Evolutionary conservation across 2,888 invertebrate genomes (phyloP).

Genomic region (Oegoconia quadripuncta): DNA sequence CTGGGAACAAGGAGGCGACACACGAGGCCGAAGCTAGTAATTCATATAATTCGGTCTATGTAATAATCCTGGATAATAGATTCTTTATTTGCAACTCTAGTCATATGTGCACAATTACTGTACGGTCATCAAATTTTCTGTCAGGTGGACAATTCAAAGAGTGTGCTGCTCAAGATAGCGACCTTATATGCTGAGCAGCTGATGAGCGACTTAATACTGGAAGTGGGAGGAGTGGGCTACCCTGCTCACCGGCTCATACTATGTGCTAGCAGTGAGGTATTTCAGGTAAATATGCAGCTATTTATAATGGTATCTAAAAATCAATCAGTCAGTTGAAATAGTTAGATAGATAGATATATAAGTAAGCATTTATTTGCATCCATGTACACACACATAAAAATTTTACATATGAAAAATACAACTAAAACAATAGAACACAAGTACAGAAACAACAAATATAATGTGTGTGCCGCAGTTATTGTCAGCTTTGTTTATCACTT

Average conservation of each 20-base stretch:
- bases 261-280: constrained; percentile 96
- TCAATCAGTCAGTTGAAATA: too few species aligned
- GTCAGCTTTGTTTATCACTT: too few species aligned
- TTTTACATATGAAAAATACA: too few species aligned
- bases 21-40: not conserved
- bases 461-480: too few species aligned
- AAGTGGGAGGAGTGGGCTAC: constrained; percentile 90
- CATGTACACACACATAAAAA: too few species aligned
- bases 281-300: constrained; percentile 90
- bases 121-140: constrained; percentile 9
- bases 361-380: too few species aligned
- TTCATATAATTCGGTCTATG: not conserved
- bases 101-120: not conserved
- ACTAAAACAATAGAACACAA: too few species aligned
- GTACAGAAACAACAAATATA: too few species aligned
- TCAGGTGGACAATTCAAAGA: constrained; percentile 91
- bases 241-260: constrained; percentile 94
- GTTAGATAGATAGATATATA: too few species aligned
- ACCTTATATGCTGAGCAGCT: constrained; percentile 90
- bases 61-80: not conserved
- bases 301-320: too few species aligned
- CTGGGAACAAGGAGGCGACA: not conserved
- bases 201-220: constrained; percentile 93
- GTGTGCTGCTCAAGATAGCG: constrained; percentile 89
- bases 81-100: not conserved